These are phyloP conservation scores for Cynocephalus volans DNA, from an alignment of 2,113 vertebrate genomes.

Conservation along the genomic window DNA sequence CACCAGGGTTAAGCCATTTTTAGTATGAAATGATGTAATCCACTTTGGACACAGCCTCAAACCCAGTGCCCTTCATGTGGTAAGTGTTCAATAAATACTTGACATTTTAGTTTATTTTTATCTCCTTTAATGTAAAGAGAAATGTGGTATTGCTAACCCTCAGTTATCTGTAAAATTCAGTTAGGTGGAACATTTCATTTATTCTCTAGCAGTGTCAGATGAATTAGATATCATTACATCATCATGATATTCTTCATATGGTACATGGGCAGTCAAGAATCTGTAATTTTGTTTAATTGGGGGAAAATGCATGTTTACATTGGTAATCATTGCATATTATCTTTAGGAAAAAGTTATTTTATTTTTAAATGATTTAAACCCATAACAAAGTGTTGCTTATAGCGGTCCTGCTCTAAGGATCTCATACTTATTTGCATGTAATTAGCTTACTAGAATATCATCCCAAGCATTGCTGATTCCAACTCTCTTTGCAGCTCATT, in stretches of 20 bases:
- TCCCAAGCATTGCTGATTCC: not conserved
- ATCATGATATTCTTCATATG: not conserved
- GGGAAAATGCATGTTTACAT: not conserved
- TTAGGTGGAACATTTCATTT: not conserved
- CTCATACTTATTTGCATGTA: not conserved
- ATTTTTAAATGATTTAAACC: constrained; percentile 22
- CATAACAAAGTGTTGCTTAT: not conserved
- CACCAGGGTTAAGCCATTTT: constrained; percentile 48
- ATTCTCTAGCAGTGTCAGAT: not conserved
- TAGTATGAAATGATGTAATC: constrained; percentile 48
- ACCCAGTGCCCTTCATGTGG: not conserved
- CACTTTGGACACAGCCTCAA: not conserved
- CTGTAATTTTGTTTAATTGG: not conserved
- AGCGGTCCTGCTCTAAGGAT: not conserved
- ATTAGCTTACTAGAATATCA: not conserved
- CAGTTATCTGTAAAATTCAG: constrained; percentile 37
- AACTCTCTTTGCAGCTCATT: not conserved
- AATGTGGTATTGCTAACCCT: not conserved
- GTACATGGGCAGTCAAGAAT: not conserved
- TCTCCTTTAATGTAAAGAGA: not conserved
- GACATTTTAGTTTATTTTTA: constrained; percentile 67
- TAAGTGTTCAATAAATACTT: constrained; percentile 42
- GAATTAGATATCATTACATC: not conserved
- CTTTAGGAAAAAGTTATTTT: not conserved
- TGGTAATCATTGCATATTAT: not conserved